Conservation (phyloP, 1,140 invertebrate species). For the Belonocnema kinseyi region DNA sequence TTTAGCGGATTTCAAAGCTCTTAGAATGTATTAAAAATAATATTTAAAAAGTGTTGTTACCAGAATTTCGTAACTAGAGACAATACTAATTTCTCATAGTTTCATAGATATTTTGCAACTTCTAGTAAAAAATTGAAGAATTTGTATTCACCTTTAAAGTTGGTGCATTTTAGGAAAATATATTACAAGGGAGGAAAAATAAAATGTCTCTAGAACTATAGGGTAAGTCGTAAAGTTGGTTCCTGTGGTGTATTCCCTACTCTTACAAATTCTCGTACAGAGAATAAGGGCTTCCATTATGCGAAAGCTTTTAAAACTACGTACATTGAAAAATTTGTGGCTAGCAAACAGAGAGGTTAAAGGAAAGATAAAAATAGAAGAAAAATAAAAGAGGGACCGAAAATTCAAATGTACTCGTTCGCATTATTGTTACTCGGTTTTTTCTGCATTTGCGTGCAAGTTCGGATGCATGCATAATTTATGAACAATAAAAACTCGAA, state of each 20-base stretch:
- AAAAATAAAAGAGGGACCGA: neutral
- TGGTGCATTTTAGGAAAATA: neutral
- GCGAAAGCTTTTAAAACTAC: constrained; percentile 59
- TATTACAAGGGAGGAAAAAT: neutral
- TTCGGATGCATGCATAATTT: constrained; percentile 24
- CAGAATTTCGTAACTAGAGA: too few relatives aligned
- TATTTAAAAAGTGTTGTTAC: too few relatives aligned
- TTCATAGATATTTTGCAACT: too few relatives aligned
- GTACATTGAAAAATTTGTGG: constrained; percentile 61
- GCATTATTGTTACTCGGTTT: neutral
- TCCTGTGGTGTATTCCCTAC: constrained; percentile 46
- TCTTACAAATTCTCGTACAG: constrained; percentile 56
- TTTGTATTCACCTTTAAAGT: too few relatives aligned
- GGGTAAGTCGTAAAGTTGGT: constrained; percentile 49
- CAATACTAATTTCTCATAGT: too few relatives aligned
- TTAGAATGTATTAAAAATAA: too few relatives aligned
- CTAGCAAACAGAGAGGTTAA: neutral
- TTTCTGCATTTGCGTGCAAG: constrained; percentile 13
- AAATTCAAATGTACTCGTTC: constrained; percentile 27
- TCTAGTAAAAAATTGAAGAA: too few relatives aligned
- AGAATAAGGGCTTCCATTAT: constrained; percentile 59
- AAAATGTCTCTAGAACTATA: neutral
- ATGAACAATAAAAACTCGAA: neutral
- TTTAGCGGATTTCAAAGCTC: too few relatives aligned
- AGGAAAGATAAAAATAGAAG: neutral